Conservation (phyloP, 2,113 vertebrate genomes). For the Tragelaphus imberbis region DNA sequence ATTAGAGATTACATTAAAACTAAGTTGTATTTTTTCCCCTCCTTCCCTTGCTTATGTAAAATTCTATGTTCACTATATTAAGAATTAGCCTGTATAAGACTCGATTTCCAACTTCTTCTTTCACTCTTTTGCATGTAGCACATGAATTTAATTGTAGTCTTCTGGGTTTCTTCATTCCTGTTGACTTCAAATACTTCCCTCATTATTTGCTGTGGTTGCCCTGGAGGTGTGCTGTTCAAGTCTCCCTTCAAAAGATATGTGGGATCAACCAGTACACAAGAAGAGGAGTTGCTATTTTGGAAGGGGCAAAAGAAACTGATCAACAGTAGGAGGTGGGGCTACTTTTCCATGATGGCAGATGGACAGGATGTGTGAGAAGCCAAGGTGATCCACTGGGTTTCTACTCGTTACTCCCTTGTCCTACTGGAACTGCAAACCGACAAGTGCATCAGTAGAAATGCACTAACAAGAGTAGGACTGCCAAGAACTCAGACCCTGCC, state of each 20-base stretch:
- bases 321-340: not conserved
- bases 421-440: not conserved
- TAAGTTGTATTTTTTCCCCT: not conserved
- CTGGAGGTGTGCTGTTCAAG: not conserved
- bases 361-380: not conserved
- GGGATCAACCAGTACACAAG: not conserved
- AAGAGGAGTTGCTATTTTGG: not conserved
- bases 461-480: not conserved
- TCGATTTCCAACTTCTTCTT: not conserved
- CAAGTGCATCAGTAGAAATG: rapidly evolving
- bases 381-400: not conserved
- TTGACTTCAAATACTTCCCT: not conserved
- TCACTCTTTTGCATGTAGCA: not conserved
- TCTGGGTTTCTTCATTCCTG: not conserved
- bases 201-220: not conserved
- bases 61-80: not conserved
- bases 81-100: not conserved
- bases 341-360: not conserved
- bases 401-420: not conserved
- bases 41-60: conserved; percentile 24
- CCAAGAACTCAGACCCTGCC: not conserved
- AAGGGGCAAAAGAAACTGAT: not conserved
- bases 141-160: not conserved
- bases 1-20: conserved; percentile 20
- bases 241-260: not conserved